These are phyloP conservation scores for Saguinus imperator DNA, from an alignment of 2,113 vertebrate genomes.

Conservation along the genomic window DNA sequence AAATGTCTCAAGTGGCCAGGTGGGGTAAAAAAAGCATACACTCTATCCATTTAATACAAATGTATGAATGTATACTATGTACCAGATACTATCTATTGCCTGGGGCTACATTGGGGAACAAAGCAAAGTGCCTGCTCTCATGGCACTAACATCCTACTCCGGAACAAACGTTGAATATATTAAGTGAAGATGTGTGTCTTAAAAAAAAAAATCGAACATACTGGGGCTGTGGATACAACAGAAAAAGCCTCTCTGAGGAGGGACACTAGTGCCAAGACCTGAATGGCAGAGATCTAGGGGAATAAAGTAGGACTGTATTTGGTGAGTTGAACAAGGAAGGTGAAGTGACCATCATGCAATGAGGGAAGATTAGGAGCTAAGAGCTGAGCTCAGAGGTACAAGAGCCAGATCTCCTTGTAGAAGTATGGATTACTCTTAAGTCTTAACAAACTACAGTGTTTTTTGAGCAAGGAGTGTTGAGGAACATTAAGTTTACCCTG, in stretches of 20 bases:
- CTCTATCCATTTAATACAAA: neutral
- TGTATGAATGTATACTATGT: neutral
- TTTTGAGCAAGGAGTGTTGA: neutral
- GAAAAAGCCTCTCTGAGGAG: neutral
- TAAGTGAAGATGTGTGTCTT: neutral
- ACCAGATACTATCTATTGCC: neutral
- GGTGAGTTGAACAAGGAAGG: neutral
- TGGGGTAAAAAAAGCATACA: neutral
- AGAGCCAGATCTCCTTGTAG: neutral
- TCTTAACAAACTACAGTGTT: neutral
- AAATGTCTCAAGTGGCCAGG: neutral
- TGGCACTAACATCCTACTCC: neutral
- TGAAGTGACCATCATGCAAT: neutral
- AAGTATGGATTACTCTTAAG: neutral
- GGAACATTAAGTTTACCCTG: no score
- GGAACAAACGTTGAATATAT: neutral
- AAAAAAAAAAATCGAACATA: neutral
- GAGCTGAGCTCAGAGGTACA: neutral
- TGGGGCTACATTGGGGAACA: neutral
- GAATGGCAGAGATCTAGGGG: neutral
- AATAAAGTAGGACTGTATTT: neutral
- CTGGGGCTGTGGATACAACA: neutral
- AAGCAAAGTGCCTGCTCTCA: neutral
- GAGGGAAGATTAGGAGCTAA: no score
- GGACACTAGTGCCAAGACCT: neutral